Evolutionary conservation across 2,888 invertebrate species (phyloP).

Genomic region (Hypsopygia costalis): DNA sequence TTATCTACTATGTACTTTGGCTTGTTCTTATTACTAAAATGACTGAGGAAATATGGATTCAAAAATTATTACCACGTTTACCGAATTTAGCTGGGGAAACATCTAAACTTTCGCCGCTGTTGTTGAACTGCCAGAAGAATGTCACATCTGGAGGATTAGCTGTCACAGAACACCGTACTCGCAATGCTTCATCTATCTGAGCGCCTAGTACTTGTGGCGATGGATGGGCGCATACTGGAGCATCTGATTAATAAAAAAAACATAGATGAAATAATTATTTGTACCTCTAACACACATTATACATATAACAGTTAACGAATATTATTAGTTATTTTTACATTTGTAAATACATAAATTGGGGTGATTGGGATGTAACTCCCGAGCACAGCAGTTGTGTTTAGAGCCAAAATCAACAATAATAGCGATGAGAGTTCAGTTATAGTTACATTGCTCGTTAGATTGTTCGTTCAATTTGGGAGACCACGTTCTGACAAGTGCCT

Average conservation of each 20-base stretch:
- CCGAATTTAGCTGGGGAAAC: constrained; percentile 84
- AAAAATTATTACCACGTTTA: constrained; percentile 27
- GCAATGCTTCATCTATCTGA: constrained; percentile 89
- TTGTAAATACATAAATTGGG: no score
- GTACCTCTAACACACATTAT: no score
- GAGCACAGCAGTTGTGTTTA: no score
- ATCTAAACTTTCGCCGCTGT: constrained; percentile 92
- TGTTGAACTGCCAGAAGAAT: constrained; percentile 95
- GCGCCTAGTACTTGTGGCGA: constrained; percentile 91
- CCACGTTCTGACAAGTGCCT: no score
- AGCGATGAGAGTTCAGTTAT: no score
- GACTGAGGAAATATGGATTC: neutral
- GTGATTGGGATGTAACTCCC: no score
- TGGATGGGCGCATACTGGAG: constrained; percentile 88
- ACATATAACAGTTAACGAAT: no score
- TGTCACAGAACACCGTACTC: constrained; percentile 91
- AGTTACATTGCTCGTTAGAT: no score
- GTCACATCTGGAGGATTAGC: constrained; percentile 92
- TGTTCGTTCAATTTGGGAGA: no score
- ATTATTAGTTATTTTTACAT: neutral
- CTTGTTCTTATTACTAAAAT: no score
- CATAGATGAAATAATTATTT: neutral
- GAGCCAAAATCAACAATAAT: no score
- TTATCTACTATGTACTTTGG: no score
- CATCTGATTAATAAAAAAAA: constrained; percentile 77